A percentile compares a stretch with the other conserved stretches of the same genome.
Evolutionary conservation across 2,888 invertebrate genomes (phyloP).

Genomic region (Nysson spinosus): DNA sequence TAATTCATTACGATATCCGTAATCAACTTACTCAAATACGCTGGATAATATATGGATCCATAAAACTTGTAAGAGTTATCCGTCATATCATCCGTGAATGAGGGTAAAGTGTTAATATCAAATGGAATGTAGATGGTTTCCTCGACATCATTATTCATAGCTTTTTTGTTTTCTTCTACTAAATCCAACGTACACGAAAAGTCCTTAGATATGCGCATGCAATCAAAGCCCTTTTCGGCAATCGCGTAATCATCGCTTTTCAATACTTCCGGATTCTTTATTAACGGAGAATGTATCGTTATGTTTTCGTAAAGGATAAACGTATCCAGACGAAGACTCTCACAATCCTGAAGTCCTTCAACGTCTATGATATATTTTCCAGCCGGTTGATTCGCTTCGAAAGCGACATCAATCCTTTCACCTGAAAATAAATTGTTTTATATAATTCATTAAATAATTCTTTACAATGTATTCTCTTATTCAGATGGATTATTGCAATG

Average conservation of each 20-base stretch:
- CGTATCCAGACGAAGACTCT: conserved; percentile 73
- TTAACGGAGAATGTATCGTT: conserved; percentile 24
- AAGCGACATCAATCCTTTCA: conserved; percentile 82
- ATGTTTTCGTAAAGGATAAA: conserved; percentile 79
- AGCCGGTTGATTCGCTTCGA: conserved; percentile 78
- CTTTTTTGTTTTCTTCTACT: conserved; percentile 11
- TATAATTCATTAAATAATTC: background rate
- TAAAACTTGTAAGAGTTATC: conserved; percentile 80
- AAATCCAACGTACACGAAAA: conserved; percentile 59
- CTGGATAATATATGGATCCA: conserved; percentile 79
- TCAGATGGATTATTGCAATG: background rate
- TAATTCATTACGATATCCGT: no score
- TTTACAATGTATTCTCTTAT: background rate
- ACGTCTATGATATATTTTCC: conserved; percentile 81
- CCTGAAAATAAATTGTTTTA: conserved; percentile 78
- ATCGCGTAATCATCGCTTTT: conserved; percentile 17
- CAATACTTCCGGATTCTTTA: conserved; percentile 19
- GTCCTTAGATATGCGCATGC: conserved; percentile 39
- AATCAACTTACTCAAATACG: conserved; percentile 77
- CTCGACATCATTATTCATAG: conserved; percentile 54
- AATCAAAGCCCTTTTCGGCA: conserved; percentile 48
- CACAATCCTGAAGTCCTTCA: conserved; percentile 79
- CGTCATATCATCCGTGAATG: conserved; percentile 77
- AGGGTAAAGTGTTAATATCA: conserved; percentile 76
- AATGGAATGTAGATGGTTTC: conserved; percentile 78